Evolutionary conservation across 2,888 invertebrate genomes (phyloP), one percentile per base, ranked within the genome.

Genomic region (Hedya salicella): DNA sequence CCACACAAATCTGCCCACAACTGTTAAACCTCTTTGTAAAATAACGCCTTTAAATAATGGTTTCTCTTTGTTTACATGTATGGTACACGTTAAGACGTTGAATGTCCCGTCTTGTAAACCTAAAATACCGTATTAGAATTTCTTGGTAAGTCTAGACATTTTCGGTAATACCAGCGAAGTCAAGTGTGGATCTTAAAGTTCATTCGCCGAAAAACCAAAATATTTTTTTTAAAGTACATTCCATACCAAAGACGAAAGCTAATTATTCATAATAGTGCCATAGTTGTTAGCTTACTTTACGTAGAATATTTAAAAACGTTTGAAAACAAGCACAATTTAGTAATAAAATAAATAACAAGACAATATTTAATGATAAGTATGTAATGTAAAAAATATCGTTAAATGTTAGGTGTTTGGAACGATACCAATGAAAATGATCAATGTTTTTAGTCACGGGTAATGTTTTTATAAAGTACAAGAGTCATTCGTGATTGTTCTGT

Each of bases 291-390:
- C 17, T 49, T 17, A 49, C 25, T 17, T 16, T 49, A 25, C 36
- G 32, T 64, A 57, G 64, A 14, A 39, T 19, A 32, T 54, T 48
- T 46, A 17, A 19, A 66, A 54, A 48, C 36, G 25, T 32, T 64
- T 59, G 19, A 59, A 30, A 65, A 52, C 68, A 77, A 73, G 69
- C 74, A 74, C 71, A 75, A 75, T 68, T 76, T 88, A 86, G 80
- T 73, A 71, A 73, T 81, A 82, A 83, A 79, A 42, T 11, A 39
- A 65, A 59, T 82, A 79, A 78, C 79, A 82, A 78, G 90, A 90
- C 90, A 90, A 90, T 90, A 90, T 89, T 78, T 85, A 84, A 78
- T 74, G 74, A 67, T 82, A 83, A 80, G 79, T 65, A 50, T 62
- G 67, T 68, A 54, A 57, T 72, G 67, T 70, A 68, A 62, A 69